These are phyloP conservation scores for Sparus aurata DNA, from an alignment of 2,797 vertebrate genomes.

Conservation along the genomic window DNA sequence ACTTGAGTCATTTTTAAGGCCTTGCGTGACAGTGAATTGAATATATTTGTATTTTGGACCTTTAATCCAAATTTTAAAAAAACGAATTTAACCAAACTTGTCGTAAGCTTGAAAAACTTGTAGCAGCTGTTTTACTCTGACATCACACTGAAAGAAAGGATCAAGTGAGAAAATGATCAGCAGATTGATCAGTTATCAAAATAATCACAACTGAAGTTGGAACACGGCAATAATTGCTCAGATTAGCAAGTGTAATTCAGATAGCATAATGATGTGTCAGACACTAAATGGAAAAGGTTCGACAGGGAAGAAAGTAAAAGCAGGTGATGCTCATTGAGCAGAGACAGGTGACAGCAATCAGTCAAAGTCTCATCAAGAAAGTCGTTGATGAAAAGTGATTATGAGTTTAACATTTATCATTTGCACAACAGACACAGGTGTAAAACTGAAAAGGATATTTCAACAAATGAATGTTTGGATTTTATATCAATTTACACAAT, in stretches of 20 bases:
- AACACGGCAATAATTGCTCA: background rate
- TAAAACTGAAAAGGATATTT: background rate
- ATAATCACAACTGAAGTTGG: too few species aligned
- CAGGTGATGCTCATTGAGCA: background rate
- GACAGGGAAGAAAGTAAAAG: background rate
- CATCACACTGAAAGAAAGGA: background rate
- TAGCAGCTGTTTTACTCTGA: too few species aligned
- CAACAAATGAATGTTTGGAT: background rate
- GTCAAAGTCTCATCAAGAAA: background rate
- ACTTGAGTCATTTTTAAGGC: too few species aligned
- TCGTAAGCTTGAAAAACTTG: too few species aligned
- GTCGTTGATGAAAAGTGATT: too few species aligned
- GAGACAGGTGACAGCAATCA: constrained; percentile 1
- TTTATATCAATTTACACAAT: background rate
- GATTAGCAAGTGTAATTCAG: background rate
- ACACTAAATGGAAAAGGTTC: constrained; percentile 1
- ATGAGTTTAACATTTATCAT: background rate
- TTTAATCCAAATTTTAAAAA: too few species aligned
- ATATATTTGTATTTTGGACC: too few species aligned
- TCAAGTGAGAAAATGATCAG: too few species aligned
- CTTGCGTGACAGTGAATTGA: too few species aligned
- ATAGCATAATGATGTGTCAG: background rate
- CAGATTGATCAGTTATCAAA: too few species aligned
- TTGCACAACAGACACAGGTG: background rate
- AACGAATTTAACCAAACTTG: too few species aligned